Percentiles rank a stretch among this genome's conserved stretches.
Evolutionary conservation across 2,888 invertebrate genomes (phyloP).

Genomic region (Acanthosepion esculentum): DNA sequence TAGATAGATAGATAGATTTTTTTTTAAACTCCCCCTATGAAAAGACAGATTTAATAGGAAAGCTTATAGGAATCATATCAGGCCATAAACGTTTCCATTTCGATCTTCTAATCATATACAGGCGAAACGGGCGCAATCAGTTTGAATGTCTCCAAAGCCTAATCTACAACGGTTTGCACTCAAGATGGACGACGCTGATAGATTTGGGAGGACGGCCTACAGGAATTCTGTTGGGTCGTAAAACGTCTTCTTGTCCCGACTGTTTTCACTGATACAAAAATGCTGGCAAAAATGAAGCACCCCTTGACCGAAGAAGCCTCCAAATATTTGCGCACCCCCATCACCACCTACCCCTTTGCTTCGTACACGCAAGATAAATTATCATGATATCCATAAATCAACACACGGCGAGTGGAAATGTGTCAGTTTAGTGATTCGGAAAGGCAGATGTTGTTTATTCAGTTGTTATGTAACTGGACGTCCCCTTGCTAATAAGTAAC

Average conservation of each 20-base stretch:
- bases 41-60: no score
- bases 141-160: no score
- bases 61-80: no score
- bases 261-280: background rate
- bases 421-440: background rate
- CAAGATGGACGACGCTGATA: background rate
- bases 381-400: constrained; percentile 12
- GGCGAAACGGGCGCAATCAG: no score
- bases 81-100: no score
- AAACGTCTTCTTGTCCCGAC: background rate
- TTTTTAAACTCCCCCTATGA: no score
- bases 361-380: constrained; percentile 18
- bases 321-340: background rate
- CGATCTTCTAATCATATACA: no score
- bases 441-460: constrained; percentile 21
- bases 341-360: background rate
- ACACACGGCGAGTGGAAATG: constrained; percentile 10
- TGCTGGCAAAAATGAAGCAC: background rate
- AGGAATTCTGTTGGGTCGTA: background rate
- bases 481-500: constrained; percentile 33
- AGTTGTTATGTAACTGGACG: constrained; percentile 10
- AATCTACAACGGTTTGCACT: background rate
- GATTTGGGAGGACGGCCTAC: background rate
- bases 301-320: constrained; percentile 8
- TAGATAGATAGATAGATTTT: no score